Percentiles rank a stretch among this genome's conserved stretches.
These are phyloP conservation scores for Cichladusa arquata DNA, from an alignment of 2,113 vertebrate species.

Conservation along the genomic window DNA sequence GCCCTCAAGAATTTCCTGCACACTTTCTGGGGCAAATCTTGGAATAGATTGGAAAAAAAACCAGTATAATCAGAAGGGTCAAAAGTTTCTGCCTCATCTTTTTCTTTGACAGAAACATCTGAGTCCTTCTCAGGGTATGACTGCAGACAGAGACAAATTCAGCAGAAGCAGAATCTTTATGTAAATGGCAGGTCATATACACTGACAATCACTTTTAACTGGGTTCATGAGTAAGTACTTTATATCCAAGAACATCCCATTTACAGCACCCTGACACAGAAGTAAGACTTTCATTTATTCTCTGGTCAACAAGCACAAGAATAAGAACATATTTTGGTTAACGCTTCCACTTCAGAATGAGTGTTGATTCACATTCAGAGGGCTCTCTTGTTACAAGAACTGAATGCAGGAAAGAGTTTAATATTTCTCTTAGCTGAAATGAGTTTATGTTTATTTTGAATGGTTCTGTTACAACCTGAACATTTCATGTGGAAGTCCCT, in stretches of 20 bases:
- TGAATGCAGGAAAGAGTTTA: neutral
- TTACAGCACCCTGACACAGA: neutral
- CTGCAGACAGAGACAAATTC: neutral
- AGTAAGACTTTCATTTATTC: neutral
- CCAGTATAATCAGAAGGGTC: neutral
- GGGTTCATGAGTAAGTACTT: neutral
- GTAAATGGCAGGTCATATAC: neutral
- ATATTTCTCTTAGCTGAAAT: neutral
- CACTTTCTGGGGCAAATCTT: neutral
- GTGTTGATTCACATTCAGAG: neutral
- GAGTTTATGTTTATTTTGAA: neutral
- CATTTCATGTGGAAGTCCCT: neutral
- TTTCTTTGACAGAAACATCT: neutral
- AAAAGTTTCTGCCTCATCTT: neutral
- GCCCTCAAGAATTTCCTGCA: neutral
- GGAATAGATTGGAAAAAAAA: neutral
- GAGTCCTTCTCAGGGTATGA: neutral
- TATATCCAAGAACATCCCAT: neutral
- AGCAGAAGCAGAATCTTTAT: neutral
- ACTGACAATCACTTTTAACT: neutral
- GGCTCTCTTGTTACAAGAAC: neutral
- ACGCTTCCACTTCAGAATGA: neutral
- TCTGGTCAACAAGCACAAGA: neutral
- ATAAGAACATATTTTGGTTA: neutral
- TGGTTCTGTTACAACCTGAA: neutral